Conservation (phyloP, 2,888 invertebrate genomes). For the Metellina segmentata region DNA sequence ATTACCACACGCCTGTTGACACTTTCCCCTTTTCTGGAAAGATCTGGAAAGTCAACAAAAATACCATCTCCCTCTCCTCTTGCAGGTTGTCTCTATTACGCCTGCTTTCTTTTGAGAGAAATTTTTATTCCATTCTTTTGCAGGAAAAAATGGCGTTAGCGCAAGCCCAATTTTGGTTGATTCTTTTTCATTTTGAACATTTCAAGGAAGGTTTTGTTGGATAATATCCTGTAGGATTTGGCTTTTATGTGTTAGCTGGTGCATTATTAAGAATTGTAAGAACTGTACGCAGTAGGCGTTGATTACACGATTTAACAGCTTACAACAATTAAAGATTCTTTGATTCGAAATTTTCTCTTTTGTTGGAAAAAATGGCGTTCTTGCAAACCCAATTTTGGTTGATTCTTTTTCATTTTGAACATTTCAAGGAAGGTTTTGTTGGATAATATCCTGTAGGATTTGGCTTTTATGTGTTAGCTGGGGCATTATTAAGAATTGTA, state of each 20-base stretch:
- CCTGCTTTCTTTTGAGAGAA: background rate
- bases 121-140: background rate
- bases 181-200: background rate
- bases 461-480: background rate
- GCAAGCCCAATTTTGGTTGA: background rate
- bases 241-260: too few relatives aligned
- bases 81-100: background rate
- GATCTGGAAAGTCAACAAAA: slow-evolving; percentile 41
- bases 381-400: background rate
- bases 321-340: too few relatives aligned
- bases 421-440: background rate
- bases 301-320: too few relatives aligned
- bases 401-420: background rate
- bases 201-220: background rate
- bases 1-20: slow-evolving; percentile 69
- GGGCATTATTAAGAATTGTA: too few relatives aligned
- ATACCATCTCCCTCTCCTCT: background rate
- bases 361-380: background rate
- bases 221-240: background rate
- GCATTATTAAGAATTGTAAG: too few relatives aligned
- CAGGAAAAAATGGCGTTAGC: background rate
- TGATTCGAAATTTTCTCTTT: background rate
- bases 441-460: background rate
- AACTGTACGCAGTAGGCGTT: too few relatives aligned
- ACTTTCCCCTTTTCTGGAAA: slow-evolving; percentile 3